Percentiles rank a stretch among this genome's conserved stretches.
Conservation (phyloP, 2,113 vertebrate species). For the Ovis aries region ARS-UI_Ramb_v3.0 NC_056074.1:25049001-25049500, state of each 20-base stretch:
- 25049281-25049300: not conserved
- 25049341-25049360: not conserved
- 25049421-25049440: not conserved
- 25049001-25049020: not conserved
- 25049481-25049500: not conserved
- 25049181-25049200: fast-evolving
- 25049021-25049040: too few relatives aligned
- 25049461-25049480: not conserved
- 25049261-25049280: not conserved
- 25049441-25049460: not conserved
- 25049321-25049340: not conserved
- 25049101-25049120: not conserved
- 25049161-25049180: not conserved
- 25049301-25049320: not conserved
- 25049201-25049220: not conserved
- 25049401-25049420: not conserved
- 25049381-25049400: not conserved
- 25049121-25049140: not conserved
- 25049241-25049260: not conserved
- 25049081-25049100: not conserved
- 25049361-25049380: not conserved
- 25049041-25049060: not conserved
- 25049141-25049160: not conserved
- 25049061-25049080: not conserved
- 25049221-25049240: not conserved